A percentile compares a stretch with the other conserved stretches of the same genome.
These are phyloP conservation scores for Actenoides lindsayi DNA, from an alignment of 2,113 vertebrate genomes.

Conservation along the genomic window DNA sequence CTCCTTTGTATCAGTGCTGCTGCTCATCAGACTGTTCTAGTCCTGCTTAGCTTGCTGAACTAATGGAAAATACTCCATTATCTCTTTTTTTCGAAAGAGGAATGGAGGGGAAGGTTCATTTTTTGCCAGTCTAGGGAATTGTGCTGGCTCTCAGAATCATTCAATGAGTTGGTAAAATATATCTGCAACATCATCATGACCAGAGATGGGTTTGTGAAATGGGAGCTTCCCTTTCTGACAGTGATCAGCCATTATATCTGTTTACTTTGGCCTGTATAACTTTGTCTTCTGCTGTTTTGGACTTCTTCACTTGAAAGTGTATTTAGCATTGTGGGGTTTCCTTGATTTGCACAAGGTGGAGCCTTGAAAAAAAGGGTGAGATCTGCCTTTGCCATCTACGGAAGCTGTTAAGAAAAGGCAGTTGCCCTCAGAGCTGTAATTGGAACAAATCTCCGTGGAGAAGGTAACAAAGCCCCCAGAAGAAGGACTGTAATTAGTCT, in stretches of 20 bases:
- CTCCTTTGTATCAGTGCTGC: not conserved
- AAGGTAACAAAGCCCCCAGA: not conserved
- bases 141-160: not conserved
- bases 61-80: not conserved
- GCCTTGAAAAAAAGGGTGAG: not conserved
- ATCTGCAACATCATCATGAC: not conserved
- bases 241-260: not conserved
- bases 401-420: not conserved
- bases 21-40: not conserved
- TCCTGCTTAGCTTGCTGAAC: not conserved
- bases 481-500: not conserved
- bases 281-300: not conserved
- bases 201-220: not conserved
- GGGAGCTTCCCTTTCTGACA: not conserved
- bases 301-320: not conserved
- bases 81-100: not conserved
- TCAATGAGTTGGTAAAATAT: rapidly evolving
- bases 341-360: rapidly evolving
- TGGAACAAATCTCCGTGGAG: not conserved
- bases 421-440: not conserved
- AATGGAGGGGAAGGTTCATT: not conserved
- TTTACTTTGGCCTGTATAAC: not conserved
- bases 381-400: not conserved
- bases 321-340: not conserved
- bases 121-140: not conserved